A percentile compares a stretch with the other conserved stretches of the same genome.
phyloP scores from a whole-genome alignment of 35 echinoderm and acorn worm species.

The Hemicentrotus pulcherrimus region DNA sequence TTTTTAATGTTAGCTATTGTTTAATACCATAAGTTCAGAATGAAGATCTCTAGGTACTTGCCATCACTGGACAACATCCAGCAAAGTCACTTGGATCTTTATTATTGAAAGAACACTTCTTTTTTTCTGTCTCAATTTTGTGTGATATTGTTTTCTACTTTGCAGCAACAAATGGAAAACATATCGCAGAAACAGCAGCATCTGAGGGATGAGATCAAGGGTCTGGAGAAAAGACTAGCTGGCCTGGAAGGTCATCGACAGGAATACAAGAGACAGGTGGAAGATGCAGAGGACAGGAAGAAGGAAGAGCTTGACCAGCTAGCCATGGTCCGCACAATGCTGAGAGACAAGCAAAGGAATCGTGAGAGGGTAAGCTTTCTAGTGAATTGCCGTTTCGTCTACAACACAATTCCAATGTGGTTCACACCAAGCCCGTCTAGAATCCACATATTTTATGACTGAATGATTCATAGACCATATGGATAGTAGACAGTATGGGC shows the following conservation, averaged over 20 bases:
- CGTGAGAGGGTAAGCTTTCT: conserved; percentile 27
- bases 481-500: too few species aligned
- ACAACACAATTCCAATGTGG: too few species aligned
- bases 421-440: too few species aligned
- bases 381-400: too few species aligned
- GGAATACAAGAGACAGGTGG: conserved; percentile 31
- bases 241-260: conserved; percentile 27
- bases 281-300: conserved; percentile 35
- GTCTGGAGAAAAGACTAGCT: conserved; percentile 50
- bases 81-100: too few species aligned
- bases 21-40: too few species aligned
- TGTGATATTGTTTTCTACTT: not conserved
- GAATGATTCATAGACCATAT: too few species aligned
- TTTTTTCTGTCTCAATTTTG: not conserved
- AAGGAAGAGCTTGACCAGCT: conserved; percentile 40
- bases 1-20: too few species aligned
- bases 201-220: conserved; percentile 40
- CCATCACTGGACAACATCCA: too few species aligned
- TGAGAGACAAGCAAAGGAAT: conserved; percentile 45
- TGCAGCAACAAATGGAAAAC: conserved; percentile 45
- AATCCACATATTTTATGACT: too few species aligned
- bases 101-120: not conserved
- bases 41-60: too few species aligned
- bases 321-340: conserved; percentile 40
- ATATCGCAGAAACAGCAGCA: conserved; percentile 21